Conservation (phyloP, 1,140 invertebrate species). For the Drosophila sechellia region DNA sequence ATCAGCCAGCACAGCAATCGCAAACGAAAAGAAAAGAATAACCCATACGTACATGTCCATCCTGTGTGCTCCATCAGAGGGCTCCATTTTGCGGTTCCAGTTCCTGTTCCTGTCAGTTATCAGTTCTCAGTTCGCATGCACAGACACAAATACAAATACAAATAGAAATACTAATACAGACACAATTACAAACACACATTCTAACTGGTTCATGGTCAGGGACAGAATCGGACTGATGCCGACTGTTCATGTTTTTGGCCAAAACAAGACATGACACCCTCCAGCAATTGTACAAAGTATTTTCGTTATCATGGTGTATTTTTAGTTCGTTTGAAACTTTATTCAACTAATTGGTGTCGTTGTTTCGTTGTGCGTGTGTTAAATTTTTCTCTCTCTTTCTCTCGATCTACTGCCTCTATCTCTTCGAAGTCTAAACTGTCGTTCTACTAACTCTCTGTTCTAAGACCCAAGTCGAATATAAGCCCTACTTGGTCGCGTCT, state of each 20-base stretch:
- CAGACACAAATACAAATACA: slow-evolving; percentile 1
- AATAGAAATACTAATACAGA: not conserved
- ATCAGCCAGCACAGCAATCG: slow-evolving; percentile 18
- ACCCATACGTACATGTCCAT: slow-evolving; percentile 24
- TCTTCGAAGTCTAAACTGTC: slow-evolving; percentile 44
- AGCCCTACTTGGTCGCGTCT: slow-evolving; percentile 42
- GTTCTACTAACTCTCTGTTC: slow-evolving; percentile 44
- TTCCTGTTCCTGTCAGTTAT: slow-evolving; percentile 66
- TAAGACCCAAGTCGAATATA: slow-evolving; percentile 29
- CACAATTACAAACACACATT: not conserved
- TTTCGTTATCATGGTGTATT: slow-evolving; percentile 37
- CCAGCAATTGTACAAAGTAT: slow-evolving; percentile 61
- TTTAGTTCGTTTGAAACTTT: slow-evolving; percentile 28
- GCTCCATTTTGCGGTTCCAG: slow-evolving; percentile 50
- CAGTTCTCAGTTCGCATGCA: slow-evolving; percentile 61
- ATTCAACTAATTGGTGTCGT: slow-evolving; percentile 75
- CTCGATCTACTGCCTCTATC: slow-evolving; percentile 37
- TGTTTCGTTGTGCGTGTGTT: slow-evolving; percentile 77
- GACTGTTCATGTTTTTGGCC: slow-evolving; percentile 16
- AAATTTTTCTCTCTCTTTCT: slow-evolving; percentile 77
- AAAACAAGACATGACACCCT: slow-evolving; percentile 23
- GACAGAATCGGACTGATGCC: slow-evolving; percentile 28
- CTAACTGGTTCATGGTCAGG: slow-evolving; percentile 37
- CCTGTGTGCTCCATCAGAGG: slow-evolving; percentile 18
- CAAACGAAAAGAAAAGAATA: slow-evolving; percentile 12